Base-by-base conservation (phyloP, 2,888 invertebrate genomes). In the Folsomia manolachei region DNA sequence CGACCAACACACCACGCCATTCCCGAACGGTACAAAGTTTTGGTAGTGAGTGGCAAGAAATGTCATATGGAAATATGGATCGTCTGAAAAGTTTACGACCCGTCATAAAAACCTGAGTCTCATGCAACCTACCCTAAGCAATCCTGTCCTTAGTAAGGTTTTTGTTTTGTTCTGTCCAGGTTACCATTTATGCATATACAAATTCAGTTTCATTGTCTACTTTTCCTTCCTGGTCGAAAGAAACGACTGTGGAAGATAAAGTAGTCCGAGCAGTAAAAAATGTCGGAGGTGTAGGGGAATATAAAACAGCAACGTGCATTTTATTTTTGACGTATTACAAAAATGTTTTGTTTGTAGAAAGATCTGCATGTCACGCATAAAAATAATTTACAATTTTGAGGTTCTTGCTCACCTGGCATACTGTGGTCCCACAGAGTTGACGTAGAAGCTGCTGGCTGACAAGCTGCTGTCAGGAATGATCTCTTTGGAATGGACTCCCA, bases 401-500 rank as follows among this genome's bases (percentile, higher is more conserved):
- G n/a, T 2, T 39, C 11, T 27, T 27, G 14, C 53, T 84, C 85
- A 93, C 94, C 95, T 90, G 85, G 90, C 93, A 83, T 91, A 90
- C 82, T 91, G 90, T 64, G 94, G 93, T 79, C 93, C 94, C 75
- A 94, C 93, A 84, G 91, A 92, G 82, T 89, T 88, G 85, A 94
- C 91, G 86, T 92, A 93, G 80, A 92, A 91, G 63, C 94, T 93
- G 84, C 92, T 93, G 78, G 94, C 93, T 73, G 88, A 89, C 63
- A 83, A 94, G 89, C 92, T 92, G 82, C 87, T 87, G 86, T 94
- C 92, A 81, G 89, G 88, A 82, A 95, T 94, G 39, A 39, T 39
- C 81, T 87, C 87, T 74, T 91, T 91, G 80, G 89, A 90, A 86
- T 93, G 91, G 93, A 95, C 92, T 75, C 95, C 95, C 83, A 95